Evolutionary conservation across 2,888 invertebrate genomes (phyloP), one percentile per base, ranked within the genome.

Genomic region (Platerodrilus igneus): DNA sequence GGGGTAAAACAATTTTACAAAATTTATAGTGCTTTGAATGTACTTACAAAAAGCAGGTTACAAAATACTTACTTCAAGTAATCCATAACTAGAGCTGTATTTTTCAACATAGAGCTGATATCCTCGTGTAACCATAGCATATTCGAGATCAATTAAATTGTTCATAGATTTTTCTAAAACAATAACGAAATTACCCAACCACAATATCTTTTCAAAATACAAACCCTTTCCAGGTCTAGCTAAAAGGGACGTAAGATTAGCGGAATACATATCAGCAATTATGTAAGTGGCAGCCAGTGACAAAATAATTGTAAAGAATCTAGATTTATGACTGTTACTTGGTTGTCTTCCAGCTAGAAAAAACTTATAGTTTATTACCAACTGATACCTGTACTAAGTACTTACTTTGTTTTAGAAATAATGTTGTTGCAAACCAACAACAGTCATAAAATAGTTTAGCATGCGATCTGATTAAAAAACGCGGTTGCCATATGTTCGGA

Each of bases 251-350:
- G 85, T 86, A 45, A 86, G 64, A 63, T 84, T 85, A 0, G 86
- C 85, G 0, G 85, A 84, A 60, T 86, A 86, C 73, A 86, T 81
- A 61, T 85, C 85, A 0, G 81, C 83, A 30, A 86, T 78, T 3
- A 86, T 83, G 60, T 86, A 86, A 0, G 86, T 86, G 2, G 83
- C 81, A 16, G 81, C 79, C n/a, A 86, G 71, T 32, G 83, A 83
- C 28, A 85, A 74, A 2, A 85, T 66, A 16, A 82, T 78, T 8
- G 78, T 75, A n/a, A 85, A 74, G 26, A 83, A 73, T 29, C 84
- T 75, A 1, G 80, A 78, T 53, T 82, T 80, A 57, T 78, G 75
- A 1, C 77, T 80, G 33, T 74, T 73, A 16, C 78, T 78, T 1
- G 81, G 78, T 44, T 76, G 74, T 51, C 73, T 75, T 42, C 73